A percentile compares a stretch with the other conserved stretches of the same genome.
These are phyloP conservation scores for Nyctibius bracteatus DNA, from an alignment of 2,113 vertebrate species.

Conservation along the genomic window DNA sequence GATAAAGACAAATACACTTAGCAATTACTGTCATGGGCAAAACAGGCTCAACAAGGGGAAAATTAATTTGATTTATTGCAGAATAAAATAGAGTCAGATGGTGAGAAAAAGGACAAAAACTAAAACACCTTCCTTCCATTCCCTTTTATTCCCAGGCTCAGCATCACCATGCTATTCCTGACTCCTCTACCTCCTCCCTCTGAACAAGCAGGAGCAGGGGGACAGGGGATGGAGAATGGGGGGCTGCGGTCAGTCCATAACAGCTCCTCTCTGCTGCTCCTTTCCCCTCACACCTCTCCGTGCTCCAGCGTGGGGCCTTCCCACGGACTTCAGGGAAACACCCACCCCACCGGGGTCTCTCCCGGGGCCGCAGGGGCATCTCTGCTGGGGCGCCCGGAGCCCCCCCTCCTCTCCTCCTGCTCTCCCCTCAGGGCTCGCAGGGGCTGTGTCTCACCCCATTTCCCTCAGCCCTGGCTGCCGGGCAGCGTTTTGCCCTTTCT, in stretches of 20 bases:
- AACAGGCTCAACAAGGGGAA: not conserved
- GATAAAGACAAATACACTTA: not conserved
- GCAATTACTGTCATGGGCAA: not conserved
- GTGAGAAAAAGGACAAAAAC: not conserved
- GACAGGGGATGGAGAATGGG: not conserved
- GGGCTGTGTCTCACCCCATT: not conserved
- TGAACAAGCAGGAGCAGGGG: fast-evolving
- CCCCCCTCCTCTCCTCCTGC: not conserved
- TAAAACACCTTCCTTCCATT: not conserved
- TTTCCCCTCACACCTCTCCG: fast-evolving
- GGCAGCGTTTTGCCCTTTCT: not conserved
- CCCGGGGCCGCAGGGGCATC: not conserved
- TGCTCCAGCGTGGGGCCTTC: not conserved
- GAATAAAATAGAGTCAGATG: fast-evolving
- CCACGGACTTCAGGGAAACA: not conserved
- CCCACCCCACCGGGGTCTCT: too few relatives aligned
- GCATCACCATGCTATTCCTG: fast-evolving
- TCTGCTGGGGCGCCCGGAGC: not conserved
- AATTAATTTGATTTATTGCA: not conserved
- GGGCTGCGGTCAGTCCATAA: fast-evolving
- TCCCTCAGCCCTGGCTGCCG: not conserved
- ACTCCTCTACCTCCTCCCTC: too few relatives aligned
- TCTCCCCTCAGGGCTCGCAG: not conserved
- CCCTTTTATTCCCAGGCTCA: not conserved
- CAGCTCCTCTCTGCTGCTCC: not conserved